Evolutionary conservation across 1,140 invertebrate species (phyloP), one percentile per base, ranked within the genome.

Genomic region (Daktulosphaira vitifoliae): DNA sequence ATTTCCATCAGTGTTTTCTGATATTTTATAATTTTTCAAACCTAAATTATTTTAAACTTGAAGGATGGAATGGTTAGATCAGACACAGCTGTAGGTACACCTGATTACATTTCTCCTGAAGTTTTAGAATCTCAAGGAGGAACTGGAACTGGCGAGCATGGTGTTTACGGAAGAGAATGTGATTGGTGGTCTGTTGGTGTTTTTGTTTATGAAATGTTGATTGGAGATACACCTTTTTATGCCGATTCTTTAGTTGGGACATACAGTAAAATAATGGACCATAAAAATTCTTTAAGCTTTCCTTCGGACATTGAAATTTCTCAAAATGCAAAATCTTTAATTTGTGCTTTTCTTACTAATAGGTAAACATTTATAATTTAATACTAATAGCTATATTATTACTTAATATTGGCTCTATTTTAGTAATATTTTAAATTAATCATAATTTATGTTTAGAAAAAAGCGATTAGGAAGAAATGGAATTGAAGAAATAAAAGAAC

Each of bases 141-240:
- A n/a, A 90, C 95, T 73, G 92, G 94, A 50, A 59, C 39, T 76
- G 93, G 94, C 72, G 89, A 90, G 13, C 90, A 95, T 74, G 92
- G 94, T 49, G 86, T 90, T 29, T 93, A 93, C 75, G 95, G 96
- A 0, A 78, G 90, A 38, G 96, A 99, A 76, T 98, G 96, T 77
- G 97, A 99, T 78, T 99, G 93, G 92, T 99, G 97, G 97, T 96
- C 92, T 15, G 95, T 99, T 15, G 96, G 96, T 42, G 95, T 99
- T 53, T 95, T 99, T 76, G 80, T 99, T 0, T 99, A 96, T 77
- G 96, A 99, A 80, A 98, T 99, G 94, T 79, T 98, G 7, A 88
- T 96, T 66, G 93, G 95, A n/a, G 96, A 99, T 75, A 95, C 96
- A 4, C 96, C 96, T 3, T 99, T 99, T 78, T 99, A 96, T 79